Base-by-base conservation (phyloP, 2,888 invertebrate genomes). In the Ditylenchus weischeri region DNA sequence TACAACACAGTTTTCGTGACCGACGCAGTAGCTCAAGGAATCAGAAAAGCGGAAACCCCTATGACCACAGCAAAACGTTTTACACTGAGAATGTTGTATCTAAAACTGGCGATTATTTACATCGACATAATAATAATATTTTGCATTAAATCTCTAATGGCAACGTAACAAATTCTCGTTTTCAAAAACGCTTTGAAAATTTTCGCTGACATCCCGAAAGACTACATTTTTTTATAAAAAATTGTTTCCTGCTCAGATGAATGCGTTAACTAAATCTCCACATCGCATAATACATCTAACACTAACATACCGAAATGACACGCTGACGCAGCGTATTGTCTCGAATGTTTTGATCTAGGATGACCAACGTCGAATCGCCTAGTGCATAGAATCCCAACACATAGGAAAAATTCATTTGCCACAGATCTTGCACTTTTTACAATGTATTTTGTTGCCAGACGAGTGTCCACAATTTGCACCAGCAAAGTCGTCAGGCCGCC, bases 241-340 rank as follows among this genome's bases (percentile, higher is more conserved):
- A 29, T 5, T 29, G 5, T 29, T 2, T 29, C 29, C 2, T 29
- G 29, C 29, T 29, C 29, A 29, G 29, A 29, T 29, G 5, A 29
- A 29, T 19, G 50, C 50, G 50, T 50, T 19, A 50, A 50, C 21
- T n/a, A n/a, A n/a, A n/a, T n/a, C n/a, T n/a, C n/a, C n/a, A n/a
- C n/a, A n/a, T n/a, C n/a, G n/a, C 21, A 3, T 50, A 21, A 50
- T n/a, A n/a, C 2, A 6, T 19, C n/a, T 19, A 6, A 54, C 2
- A 18, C 3, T 29, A 54, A 54, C 23, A 13, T 13, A 54, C 57
- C 57, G 29, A 54, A 54, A 54, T 18, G 29, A 54, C 18, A 15
- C 57, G 57, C 57, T 54, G 57, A 54, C 57, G 57, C 23, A 54
- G 8, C 13, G 57, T 54, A 54, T 54, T 54, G 18, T 54, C 57